Evolutionary conservation across 2,113 vertebrate species (phyloP).

Genomic region (Lanius collurio): DNA sequence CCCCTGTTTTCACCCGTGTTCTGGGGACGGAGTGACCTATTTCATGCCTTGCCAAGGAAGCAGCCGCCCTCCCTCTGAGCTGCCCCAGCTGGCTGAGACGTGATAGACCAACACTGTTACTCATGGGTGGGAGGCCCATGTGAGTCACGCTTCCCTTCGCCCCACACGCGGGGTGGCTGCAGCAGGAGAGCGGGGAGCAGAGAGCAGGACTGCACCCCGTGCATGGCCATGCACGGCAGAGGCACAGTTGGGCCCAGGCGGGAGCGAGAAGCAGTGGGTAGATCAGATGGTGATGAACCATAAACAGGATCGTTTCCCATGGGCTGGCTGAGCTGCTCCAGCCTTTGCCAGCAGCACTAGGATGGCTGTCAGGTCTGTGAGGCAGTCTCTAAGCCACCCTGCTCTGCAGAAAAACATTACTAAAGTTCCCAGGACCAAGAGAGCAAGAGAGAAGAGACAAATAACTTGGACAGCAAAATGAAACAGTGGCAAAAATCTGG

Average conservation of each 20-base stretch:
- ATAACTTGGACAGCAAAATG: not conserved
- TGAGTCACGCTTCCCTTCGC: not conserved
- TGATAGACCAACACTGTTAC: slow-evolving; percentile 13
- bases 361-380: slow-evolving; percentile 6
- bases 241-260: not conserved
- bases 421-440: not conserved
- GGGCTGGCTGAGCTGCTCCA: not conserved
- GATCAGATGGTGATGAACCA: not conserved
- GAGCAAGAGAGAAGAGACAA: slow-evolving; percentile 36
- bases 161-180: accelerated
- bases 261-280: not conserved
- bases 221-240: accelerated
- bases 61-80: not conserved
- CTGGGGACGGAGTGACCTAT: not conserved
- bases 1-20: not conserved
- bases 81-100: not conserved
- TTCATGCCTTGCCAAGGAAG: not conserved
- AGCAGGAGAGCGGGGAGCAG: not conserved
- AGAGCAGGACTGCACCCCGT: not conserved
- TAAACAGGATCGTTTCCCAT: not conserved
- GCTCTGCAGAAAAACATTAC: slow-evolving; percentile 26
- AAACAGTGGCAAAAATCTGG: slow-evolving; percentile 57
- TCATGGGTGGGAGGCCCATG: slow-evolving; percentile 4
- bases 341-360: slow-evolving; percentile 5
- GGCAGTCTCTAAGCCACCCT: not conserved